Evolutionary conservation across 2,113 vertebrate genomes (phyloP), one percentile per base, ranked within the genome.

Genomic region (Astur gentilis): DNA sequence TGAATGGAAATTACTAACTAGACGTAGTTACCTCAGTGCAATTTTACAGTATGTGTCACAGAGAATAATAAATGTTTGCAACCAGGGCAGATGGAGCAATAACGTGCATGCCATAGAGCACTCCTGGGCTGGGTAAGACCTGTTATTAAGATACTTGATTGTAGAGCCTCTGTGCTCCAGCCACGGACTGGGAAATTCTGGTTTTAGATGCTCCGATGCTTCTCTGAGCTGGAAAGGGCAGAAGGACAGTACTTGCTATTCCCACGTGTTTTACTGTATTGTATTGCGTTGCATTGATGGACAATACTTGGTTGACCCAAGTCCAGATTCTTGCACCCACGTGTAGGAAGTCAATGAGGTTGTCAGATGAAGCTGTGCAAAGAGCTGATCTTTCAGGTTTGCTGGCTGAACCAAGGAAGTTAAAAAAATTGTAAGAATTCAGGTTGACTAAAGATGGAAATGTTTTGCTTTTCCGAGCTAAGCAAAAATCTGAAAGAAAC

Each of bases 11-110:
- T 95, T 88, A 54, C 91, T 83, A 60, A 86, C 55, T 45, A 94
- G 72, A 93, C 0, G 3, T 38, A 62, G 87, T 73, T 96, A 93
- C 94, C 93, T 92, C 89, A 19, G 82, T 58, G 79, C 91, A 80
- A 23, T 95, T 95, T 97, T 94, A 93, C 72, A 86, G n/a, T 50
- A 9, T 97, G 95, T 97, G 96, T 95, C 93, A 96, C 70, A 14
- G 75, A 50, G 67, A 95, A 86, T 91, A 94, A 97, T 87, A 94
- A 94, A 97, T 57, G 85, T 94, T 91, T 95, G 89, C 93, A 95
- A 27, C 58, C 58, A 4, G 89, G 91, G 96, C 93, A 90, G 95
- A 93, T 95, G 93, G 86, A 94, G 95, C 88, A 97, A 96, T 86
- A 94, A 83, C 0, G 9, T 47, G 95, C 85, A 47, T 77, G 85